Evolutionary conservation across 2,113 vertebrate species (phyloP), one percentile per base, ranked within the genome.

Genomic region (Petromus typicus): DNA sequence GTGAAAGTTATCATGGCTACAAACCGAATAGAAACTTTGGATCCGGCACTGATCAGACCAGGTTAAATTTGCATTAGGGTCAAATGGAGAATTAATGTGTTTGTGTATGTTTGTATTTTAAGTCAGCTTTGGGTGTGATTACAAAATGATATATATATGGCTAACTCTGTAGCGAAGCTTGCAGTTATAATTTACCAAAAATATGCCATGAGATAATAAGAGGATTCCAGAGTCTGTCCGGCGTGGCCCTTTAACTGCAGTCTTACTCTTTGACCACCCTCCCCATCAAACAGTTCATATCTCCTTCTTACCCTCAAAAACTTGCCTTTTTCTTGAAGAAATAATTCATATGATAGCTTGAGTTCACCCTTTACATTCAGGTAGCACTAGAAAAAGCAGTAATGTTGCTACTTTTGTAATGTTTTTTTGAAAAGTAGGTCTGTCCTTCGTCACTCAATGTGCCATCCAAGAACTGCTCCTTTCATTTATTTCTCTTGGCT

Each of bases 1-100:
- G 99, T 99, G 3, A 99, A 99, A 98, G 99, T 99, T 23, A 99
- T 99, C 96, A 99, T 99, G 99, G 99, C 99, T 79, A 99, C 99
- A 63, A 99, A 99, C 96, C 98, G 99, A 95, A 99, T 99, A 98
- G 99, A 99, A 97, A 99, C 99, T 1, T 96, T 99, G 94, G 99
- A 99, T 91, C 99, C 99, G 1, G 99, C 99, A 18, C 99, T 99
- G 95, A 99, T 99, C 98, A 99, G 99, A 97, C 99, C 99, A 97
- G 99, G 99, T 99, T 95, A 92, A 90, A 6, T 89, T 71, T n/a
- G 51, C 57, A 71, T 78, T 76, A 76, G 43, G 25, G 45, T 76
- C 73, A 76, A 32, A 0, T 27, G 10, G 57, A 79, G 69, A 27
- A 71, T 3, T 9, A 16, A 3, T 3, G 5, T 37, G 48, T 22